Conservation (phyloP, 2,888 invertebrate genomes). For the Oegoconia quadripuncta region DNA sequence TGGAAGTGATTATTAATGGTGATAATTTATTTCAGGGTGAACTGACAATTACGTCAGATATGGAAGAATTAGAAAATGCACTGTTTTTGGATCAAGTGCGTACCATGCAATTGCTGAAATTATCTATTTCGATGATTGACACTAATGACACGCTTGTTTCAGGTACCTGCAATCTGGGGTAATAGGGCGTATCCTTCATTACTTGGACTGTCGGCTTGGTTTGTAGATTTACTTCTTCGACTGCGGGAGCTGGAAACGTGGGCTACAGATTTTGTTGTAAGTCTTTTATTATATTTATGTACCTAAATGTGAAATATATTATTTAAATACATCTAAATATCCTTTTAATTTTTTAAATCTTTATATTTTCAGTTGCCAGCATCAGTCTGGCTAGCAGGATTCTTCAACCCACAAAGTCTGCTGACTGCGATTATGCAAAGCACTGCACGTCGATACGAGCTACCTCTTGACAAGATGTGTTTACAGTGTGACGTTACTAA, state of each 20-base stretch:
- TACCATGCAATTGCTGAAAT: too few relatives aligned
- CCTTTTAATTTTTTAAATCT: too few relatives aligned
- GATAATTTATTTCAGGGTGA: conserved; percentile 86
- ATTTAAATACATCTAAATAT: too few relatives aligned
- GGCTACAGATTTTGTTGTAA: conserved; percentile 95
- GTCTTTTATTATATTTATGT: conserved; percentile 23
- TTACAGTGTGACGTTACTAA: conserved; percentile 98
- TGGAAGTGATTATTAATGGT: too few relatives aligned
- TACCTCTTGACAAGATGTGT: conserved; percentile 98
- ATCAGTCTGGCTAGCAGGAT: conserved; percentile 97
- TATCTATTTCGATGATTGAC: too few relatives aligned
- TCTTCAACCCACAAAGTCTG: conserved; percentile 98
- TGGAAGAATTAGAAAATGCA: conserved; percentile 96
- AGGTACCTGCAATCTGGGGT: conserved; percentile 93
- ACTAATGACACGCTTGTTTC: too few relatives aligned
- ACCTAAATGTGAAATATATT: background rate
- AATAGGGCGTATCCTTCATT: conserved; percentile 95
- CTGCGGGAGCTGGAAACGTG: conserved; percentile 94
- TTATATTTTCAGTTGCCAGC: conserved; percentile 84
- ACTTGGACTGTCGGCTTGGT: conserved; percentile 93
- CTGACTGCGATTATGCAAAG: conserved; percentile 99
- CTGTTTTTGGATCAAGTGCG: conserved; percentile 91
- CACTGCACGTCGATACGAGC: conserved; percentile 92
- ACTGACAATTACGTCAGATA: conserved; percentile 96
- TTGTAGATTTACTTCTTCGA: conserved; percentile 91